Evolutionary conservation across 37 sponge, comb jelly and placozoan genomes (phyloP), one percentile per base, ranked within the genome.

Genomic region (Aplysina aerophoba): DNA sequence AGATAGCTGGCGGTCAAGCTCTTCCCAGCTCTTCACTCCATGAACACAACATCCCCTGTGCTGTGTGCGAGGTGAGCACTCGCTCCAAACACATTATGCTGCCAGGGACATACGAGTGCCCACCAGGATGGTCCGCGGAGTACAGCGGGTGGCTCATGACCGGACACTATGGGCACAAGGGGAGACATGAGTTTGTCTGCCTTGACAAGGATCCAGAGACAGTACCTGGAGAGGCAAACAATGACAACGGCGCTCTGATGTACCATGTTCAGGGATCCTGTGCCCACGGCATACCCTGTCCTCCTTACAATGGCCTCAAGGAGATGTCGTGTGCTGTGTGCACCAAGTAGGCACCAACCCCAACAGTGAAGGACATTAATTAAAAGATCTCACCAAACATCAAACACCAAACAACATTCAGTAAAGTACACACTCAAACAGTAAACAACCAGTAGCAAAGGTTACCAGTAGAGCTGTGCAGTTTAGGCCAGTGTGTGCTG

Each of bases 21-120:
- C 67, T 62, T n/a, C 50, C 50, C 3, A 34, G 36, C 36, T 39
- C 39, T 33, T 0, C 14, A 2, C 22, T 31, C 25, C 50, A 38
- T 62, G 41, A 82, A 5, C 83, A 37, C 33, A 82, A 82, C 41
- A 38, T 82, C 21, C 83, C 83, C 1, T 82, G 83, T 63, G 83
- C 83, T 25, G 40, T 63, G 22, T 82, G 83, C 11, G 25, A 61
- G 30, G 83, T 58, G 4, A 62, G 36, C 36, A 37, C 30, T 71
- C 72, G 72, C 36, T 37, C 72, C 21, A 71, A 28, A 19, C 20
- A 37, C 36, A 71, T 71, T 37, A 71, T 71, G 72, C 4, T 71
- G 17, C 72, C 72, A n/a, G 31, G 36, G 31, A 34, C 36, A 71
- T 71, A 71, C 36, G 31, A 71, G 33, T 71, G 72, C 5, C 72